Evolutionary conservation across 1,140 invertebrate genomes (phyloP), one percentile per base, ranked within the genome.

Genomic region (Sminthurinus signatus): DNA sequence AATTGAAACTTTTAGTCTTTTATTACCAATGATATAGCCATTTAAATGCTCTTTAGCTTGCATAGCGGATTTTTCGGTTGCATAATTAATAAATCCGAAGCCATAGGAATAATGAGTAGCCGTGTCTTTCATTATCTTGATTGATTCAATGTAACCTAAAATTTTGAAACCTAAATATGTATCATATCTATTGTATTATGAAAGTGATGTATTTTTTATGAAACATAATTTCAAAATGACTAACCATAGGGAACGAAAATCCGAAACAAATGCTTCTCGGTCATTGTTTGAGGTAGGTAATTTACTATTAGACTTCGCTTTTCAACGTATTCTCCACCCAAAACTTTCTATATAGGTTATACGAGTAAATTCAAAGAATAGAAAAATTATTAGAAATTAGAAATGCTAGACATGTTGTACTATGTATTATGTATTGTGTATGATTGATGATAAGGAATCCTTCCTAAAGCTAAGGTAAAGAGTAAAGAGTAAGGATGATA

Each of bases 51-150:
- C 82, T 64, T 96, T 94, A 28, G 94, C 93, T 71, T 85, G 83
- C 44, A 83, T 78, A 21, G 93, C 93, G 80, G 93, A 90, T 75
- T 90, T 86, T 65, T 88, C 84, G 66, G 84, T 86, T 25, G 84
- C 80, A 76, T 90, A 97, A 76, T 96, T 94, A 17, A 96, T 91
- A 80, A 97, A 97, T 21, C 92, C 94, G 78, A 95, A 97, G 17
- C 94, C 93, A 77, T 91, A 96, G 76, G 91, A 95, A 77, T 96
- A 96, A 28, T 90, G 91, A 77, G 92, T 93, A 82, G 90, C n/a
- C 78, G 48, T 81, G 78, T 71, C 64, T 66, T 70, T 71, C 71
- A 76, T 58, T 51, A 44, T 29, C 5, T 2, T 21, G 5, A 12
- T 8, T 36, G 25, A 50, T 25, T 5, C 27, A 17, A 15, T 44